These are phyloP conservation scores for Xylota segnis DNA, from an alignment of 2,888 invertebrate species.

Conservation along the genomic window DNA sequence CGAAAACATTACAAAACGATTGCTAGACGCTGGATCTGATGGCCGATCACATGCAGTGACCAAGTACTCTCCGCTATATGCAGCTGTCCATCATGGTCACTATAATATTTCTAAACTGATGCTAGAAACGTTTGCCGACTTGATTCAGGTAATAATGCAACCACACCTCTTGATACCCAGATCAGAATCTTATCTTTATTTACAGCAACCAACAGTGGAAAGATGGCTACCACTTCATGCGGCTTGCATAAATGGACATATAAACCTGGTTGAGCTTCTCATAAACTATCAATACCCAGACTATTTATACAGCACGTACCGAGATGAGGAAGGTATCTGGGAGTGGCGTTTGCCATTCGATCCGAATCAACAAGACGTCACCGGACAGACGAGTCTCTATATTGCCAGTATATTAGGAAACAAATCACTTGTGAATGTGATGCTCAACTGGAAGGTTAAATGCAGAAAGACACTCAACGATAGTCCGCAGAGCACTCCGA, in stretches of 20 bases:
- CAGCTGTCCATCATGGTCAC: constrained; percentile 94
- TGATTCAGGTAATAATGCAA: constrained; percentile 87
- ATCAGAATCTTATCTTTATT: constrained; percentile 53
- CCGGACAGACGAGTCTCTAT: constrained; percentile 95
- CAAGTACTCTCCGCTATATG: constrained; percentile 96
- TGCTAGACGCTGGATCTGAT: constrained; percentile 94
- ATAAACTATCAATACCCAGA: constrained; percentile 93
- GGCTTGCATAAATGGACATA: constrained; percentile 95
- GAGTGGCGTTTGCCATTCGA: constrained; percentile 96
- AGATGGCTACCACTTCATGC: constrained; percentile 97
- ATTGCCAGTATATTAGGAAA: constrained; percentile 94
- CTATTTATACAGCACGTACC: constrained; percentile 87
- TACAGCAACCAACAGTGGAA: constrained; percentile 93
- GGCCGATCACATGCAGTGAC: constrained; percentile 95
- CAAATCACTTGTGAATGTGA: constrained; percentile 90
- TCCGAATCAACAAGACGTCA: constrained; percentile 95
- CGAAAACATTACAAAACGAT: constrained; percentile 90
- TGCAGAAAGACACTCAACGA: constrained; percentile 83
- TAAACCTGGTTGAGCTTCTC: constrained; percentile 90
- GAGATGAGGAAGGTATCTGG: constrained; percentile 90
- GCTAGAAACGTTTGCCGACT: constrained; percentile 92
- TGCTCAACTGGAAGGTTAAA: constrained; percentile 90
- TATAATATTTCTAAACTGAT: constrained; percentile 90
- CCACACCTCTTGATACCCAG: not conserved
- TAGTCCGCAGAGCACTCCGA: constrained; percentile 81